phyloP scores from a whole-genome alignment of 1,140 invertebrate species.

The Brachionus manjavacas region DNA sequence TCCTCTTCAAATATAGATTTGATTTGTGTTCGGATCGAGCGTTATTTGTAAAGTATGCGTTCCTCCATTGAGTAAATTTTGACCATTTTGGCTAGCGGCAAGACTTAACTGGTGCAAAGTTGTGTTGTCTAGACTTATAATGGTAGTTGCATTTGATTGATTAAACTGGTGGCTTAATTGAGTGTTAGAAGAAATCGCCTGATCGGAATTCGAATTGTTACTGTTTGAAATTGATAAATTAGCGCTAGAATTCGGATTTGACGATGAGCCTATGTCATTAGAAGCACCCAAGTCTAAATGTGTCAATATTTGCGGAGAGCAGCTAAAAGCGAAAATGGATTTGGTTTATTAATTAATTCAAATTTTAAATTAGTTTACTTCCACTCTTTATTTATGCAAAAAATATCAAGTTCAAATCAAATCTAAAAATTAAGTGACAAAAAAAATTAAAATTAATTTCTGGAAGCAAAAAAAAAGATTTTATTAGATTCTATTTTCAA shows the following conservation, averaged over 20 bases:
- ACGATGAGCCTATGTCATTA: not conserved
- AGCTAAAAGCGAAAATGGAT: not conserved
- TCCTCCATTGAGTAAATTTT: not conserved
- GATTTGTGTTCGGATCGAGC: constrained; percentile 22
- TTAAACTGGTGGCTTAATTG: not conserved
- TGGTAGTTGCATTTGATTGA: not conserved
- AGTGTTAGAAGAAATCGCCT: not conserved
- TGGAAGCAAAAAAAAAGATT: too few species aligned
- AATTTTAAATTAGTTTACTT: not conserved
- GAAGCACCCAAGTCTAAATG: not conserved
- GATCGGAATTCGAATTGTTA: not conserved
- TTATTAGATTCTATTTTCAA: too few species aligned
- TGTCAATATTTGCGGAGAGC: not conserved
- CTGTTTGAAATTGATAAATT: not conserved
- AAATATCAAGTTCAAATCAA: too few species aligned
- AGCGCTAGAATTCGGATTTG: not conserved
- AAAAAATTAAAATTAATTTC: too few species aligned
- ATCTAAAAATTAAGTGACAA: too few species aligned
- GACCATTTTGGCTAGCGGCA: not conserved
- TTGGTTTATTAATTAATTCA: not conserved
- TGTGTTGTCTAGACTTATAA: constrained; percentile 13
- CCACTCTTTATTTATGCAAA: too few species aligned
- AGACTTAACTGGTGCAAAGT: not conserved
- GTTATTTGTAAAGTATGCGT: constrained; percentile 37
- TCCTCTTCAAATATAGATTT: not conserved